These are phyloP conservation scores for Leucophenga varia DNA, from an alignment of 1,140 invertebrate species.

Conservation along the genomic window DNA sequence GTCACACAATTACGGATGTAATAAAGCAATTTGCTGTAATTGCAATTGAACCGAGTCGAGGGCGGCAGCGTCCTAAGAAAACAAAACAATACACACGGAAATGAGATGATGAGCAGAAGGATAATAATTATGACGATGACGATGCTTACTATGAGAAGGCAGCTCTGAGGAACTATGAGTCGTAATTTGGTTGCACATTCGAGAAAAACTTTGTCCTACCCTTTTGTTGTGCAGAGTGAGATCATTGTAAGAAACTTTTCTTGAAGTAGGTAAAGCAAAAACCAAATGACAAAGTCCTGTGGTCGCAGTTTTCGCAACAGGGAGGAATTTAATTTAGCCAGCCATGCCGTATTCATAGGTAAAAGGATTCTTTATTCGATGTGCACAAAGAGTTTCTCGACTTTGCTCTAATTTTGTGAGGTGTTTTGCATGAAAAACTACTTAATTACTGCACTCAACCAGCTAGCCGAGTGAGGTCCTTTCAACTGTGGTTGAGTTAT, in stretches of 20 bases:
- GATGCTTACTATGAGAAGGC: background rate
- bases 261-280: no score
- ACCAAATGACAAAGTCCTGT: slow-evolving; percentile 46
- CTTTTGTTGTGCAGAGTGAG: no score
- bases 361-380: no score
- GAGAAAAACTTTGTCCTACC: no score
- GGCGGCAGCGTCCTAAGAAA: slow-evolving; percentile 14
- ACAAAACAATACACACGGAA: slow-evolving; percentile 5
- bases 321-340: slow-evolving; percentile 49
- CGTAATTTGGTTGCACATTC: no score
- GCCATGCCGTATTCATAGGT: slow-evolving; percentile 12
- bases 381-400: no score
- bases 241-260: slow-evolving; percentile 33
- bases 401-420: slow-evolving; percentile 34
- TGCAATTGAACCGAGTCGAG: slow-evolving; percentile 45
- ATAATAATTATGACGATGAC: background rate
- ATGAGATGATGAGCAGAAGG: background rate
- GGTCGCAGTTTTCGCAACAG: slow-evolving; percentile 39
- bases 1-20: slow-evolving; percentile 56
- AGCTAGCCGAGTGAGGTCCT: slow-evolving; percentile 26
- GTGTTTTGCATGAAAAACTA: slow-evolving; percentile 39
- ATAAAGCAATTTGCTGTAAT: slow-evolving; percentile 56
- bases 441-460: slow-evolving; percentile 44
- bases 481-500: slow-evolving; percentile 44
- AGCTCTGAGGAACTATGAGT: no score